Conservation (phyloP, 2,113 vertebrate species). For the Trinectes maculatus region DNA sequence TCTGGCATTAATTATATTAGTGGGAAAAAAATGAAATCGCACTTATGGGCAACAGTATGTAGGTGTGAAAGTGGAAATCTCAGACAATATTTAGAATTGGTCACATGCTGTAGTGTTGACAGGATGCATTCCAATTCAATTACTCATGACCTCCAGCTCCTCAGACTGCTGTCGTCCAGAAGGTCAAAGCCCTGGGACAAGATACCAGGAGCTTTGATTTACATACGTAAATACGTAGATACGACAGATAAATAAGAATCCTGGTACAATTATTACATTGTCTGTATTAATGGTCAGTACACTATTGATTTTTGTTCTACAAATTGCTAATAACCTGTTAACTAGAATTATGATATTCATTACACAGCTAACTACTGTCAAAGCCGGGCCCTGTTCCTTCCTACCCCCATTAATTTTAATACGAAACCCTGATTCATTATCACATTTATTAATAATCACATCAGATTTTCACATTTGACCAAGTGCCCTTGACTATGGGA, state of each 20-base stretch:
- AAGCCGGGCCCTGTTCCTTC: neutral
- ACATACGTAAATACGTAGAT: conserved; percentile 8
- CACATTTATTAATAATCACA: conserved; percentile 31
- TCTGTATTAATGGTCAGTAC: neutral
- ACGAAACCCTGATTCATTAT: neutral
- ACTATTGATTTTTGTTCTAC: neutral
- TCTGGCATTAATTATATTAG: conserved; percentile 30
- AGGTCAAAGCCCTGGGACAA: neutral
- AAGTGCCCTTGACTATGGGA: neutral
- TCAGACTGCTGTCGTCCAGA: conserved; percentile 25
- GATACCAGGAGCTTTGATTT: conserved; percentile 22
- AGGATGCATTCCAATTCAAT: conserved; percentile 4
- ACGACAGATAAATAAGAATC: neutral
- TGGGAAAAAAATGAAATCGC: conserved; percentile 22
- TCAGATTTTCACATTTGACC: conserved; percentile 35
- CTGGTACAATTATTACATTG: neutral
- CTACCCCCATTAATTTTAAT: conserved; percentile 37
- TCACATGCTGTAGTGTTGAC: conserved; percentile 25
- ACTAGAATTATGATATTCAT: neutral
- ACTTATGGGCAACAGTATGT: conserved; percentile 22
- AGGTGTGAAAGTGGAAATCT: conserved; percentile 33
- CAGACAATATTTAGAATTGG: conserved; percentile 11
- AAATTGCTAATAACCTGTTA: neutral
- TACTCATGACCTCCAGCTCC: conserved; percentile 20
- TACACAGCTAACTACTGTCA: neutral